phyloP scores from a whole-genome alignment of 2,888 invertebrate genomes.

The Blastobasis lacticolella region DNA sequence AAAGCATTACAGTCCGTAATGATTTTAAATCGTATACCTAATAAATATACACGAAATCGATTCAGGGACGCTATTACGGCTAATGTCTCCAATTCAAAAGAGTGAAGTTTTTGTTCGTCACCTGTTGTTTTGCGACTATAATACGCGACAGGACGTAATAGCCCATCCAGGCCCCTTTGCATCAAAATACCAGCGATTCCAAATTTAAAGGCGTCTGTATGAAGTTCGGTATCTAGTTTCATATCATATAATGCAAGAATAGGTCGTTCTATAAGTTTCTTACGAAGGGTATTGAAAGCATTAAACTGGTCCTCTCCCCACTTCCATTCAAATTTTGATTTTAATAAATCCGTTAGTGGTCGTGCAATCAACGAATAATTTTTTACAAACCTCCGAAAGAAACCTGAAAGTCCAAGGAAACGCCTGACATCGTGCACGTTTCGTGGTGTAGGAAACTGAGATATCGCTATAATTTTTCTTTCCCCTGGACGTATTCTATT shows the following conservation, averaged over 20 bases:
- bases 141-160: conserved; percentile 8
- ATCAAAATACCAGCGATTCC: conserved; percentile 27
- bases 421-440: conserved; percentile 17
- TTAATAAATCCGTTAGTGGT: conserved; percentile 18
- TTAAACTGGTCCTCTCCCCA: background rate
- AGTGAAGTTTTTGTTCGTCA: conserved; percentile 14
- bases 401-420: conserved; percentile 22
- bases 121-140: conserved; percentile 11
- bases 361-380: conserved; percentile 17
- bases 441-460: conserved; percentile 15
- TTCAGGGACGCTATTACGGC: conserved; percentile 11
- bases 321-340: conserved; percentile 3
- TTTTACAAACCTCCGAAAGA: conserved; percentile 22
- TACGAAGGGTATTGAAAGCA: background rate
- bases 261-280: conserved; percentile 6
- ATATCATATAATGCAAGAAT: conserved; percentile 23
- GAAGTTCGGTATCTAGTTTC: conserved; percentile 17
- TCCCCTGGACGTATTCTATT: conserved; percentile 18
- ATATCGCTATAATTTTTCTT: conserved; percentile 16
- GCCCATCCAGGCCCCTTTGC: conserved; percentile 11
- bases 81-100: conserved; percentile 17
- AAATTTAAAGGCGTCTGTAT: conserved; percentile 29
- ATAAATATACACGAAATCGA: conserved; percentile 14
- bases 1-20: conserved; percentile 16
- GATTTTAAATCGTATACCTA: conserved; percentile 14